phyloP scores from a whole-genome alignment of 1,140 invertebrate species.

The Listronotus oregonensis region DNA sequence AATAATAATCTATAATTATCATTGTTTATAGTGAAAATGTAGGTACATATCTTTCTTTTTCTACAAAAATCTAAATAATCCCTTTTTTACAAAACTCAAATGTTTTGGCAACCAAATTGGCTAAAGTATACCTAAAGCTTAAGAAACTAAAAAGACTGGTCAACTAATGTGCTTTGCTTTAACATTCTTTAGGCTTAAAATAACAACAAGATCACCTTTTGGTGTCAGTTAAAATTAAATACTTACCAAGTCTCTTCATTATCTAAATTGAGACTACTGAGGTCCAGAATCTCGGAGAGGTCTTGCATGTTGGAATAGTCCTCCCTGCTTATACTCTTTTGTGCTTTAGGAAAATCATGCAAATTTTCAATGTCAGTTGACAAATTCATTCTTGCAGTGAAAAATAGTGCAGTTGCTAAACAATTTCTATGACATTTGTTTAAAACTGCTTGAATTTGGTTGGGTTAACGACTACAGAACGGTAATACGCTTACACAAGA shows the following conservation, averaged over 20 bases:
- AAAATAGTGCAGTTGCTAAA: conserved; percentile 21
- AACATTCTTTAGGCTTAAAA: conserved; percentile 21
- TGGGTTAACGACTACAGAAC: background rate
- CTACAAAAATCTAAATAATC: too few species aligned
- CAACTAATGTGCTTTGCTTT: background rate
- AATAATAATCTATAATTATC: too few species aligned
- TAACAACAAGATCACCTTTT: conserved; percentile 9
- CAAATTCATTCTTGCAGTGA: conserved; percentile 44
- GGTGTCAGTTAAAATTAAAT: conserved; percentile 27
- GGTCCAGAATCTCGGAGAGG: conserved; percentile 47
- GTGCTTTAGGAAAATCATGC: conserved; percentile 18
- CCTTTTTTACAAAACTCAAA: too few species aligned
- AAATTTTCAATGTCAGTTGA: conserved; percentile 36
- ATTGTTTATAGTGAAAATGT: too few species aligned
- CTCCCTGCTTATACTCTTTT: conserved; percentile 9
- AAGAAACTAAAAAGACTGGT: conserved; percentile 1
- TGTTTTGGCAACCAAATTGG: too few species aligned
- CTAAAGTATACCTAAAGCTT: too few species aligned
- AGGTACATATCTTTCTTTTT: too few species aligned
- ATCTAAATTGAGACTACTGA: conserved; percentile 45
- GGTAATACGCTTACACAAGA: background rate
- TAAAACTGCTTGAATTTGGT: conserved; percentile 22
- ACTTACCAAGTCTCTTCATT: conserved; percentile 53
- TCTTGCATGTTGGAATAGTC: conserved; percentile 8
- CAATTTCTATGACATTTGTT: conserved; percentile 31